Evolutionary conservation across 2,113 vertebrate species (phyloP), one percentile per base, ranked within the genome.

Genomic region (Triplophysa dalaica): DNA sequence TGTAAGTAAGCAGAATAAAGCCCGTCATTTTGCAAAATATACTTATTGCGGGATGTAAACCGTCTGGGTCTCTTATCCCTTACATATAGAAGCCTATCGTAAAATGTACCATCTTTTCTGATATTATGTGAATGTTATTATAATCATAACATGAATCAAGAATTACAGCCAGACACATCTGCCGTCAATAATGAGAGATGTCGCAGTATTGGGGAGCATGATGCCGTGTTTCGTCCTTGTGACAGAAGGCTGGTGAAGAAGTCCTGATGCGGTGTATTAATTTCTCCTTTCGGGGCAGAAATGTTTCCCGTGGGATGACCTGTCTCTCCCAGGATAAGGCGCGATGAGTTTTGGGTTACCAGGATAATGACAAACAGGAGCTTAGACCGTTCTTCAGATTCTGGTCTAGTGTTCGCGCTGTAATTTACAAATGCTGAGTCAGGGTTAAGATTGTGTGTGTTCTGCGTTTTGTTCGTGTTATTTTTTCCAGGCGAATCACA

Each of bases 251-350:
- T 11, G 62, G 54, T 48, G 22, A 56, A 81, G 82, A 79, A 77
- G 75, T 79, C 72, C 61, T 70, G 82, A 87, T 86, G 74, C 8
- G 84, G 60, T 87, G 88, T 91, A 92, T 93, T 92, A 56, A 91
- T 93, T 92, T 93, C 90, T 87, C 84, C 90, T 90, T 92, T 92
- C 88, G 33, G 88, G 75, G 87, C 90, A 90, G 88, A 93, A 91
- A 88, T 81, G 77, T 85, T 81, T 84, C 86, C 81, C 85, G 65
- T 1, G 83, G 84, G 90, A 63, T 70, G 74, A 72, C 88, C 89
- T 89, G 87, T 89, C 89, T 90, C 88, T 92, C 88, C 87, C 41
- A 85, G 85, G 86, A 88, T 80, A 52, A 84, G 82, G 72, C 7
- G 16, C 76, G 65, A 75, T 38, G 73, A 88, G 86, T 82, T 91